Conservation (phyloP, 2,797 vertebrate species). For the Acanthurus lineatus region DNA sequence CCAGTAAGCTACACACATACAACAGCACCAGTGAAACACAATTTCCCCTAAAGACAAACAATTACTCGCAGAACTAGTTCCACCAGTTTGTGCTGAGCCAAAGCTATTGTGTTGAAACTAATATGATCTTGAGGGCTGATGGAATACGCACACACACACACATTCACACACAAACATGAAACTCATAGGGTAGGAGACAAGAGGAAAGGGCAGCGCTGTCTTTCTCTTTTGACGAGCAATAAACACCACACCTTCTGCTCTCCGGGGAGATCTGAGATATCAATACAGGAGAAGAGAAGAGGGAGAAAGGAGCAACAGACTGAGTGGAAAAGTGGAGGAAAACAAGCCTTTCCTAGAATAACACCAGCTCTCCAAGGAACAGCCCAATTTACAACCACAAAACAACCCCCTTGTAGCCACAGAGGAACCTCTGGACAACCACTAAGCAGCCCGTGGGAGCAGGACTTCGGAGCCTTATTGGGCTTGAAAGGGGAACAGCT, state of each 20-base stretch:
- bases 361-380: slow-evolving; percentile 78
- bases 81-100: slow-evolving; percentile 65
- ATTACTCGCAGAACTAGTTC: slow-evolving; percentile 76
- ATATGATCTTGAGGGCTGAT: slow-evolving; percentile 59
- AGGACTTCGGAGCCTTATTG: slow-evolving; percentile 43
- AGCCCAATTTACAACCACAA: slow-evolving; percentile 82
- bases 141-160: slow-evolving; percentile 20
- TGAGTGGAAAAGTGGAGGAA: slow-evolving; percentile 65
- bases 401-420: slow-evolving; percentile 80
- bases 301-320: slow-evolving; percentile 46
- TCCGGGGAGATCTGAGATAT: slow-evolving; percentile 68
- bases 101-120: slow-evolving; percentile 68
- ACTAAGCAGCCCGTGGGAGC: slow-evolving; percentile 67
- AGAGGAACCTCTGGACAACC: slow-evolving; percentile 76
- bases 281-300: slow-evolving; percentile 60
- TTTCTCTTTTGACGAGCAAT: slow-evolving; percentile 71
- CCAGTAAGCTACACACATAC: slow-evolving; percentile 17
- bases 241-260: slow-evolving; percentile 63
- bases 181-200: slow-evolving; percentile 43
- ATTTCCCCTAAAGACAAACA: slow-evolving; percentile 67
- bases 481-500: slow-evolving; percentile 37
- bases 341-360: slow-evolving; percentile 82
- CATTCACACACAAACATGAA: slow-evolving; percentile 21
- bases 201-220: slow-evolving; percentile 65
- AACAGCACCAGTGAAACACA: slow-evolving; percentile 35